Conservation (phyloP, 2,113 vertebrate species). For the Xiphophorus maculatus region DNA sequence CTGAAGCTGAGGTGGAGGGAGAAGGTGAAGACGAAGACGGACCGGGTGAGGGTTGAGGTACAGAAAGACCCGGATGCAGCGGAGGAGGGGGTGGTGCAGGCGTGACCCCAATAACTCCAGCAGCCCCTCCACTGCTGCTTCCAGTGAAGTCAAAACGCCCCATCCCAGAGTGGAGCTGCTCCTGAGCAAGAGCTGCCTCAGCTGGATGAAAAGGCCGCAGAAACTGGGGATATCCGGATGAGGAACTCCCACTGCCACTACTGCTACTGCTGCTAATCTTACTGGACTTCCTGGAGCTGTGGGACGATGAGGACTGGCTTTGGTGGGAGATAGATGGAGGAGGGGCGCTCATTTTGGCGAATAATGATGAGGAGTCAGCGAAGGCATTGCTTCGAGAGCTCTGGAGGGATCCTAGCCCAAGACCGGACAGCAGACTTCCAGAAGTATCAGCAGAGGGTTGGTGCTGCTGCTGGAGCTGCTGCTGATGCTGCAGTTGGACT, state of each 20-base stretch:
- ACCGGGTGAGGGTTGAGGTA: constrained; percentile 79
- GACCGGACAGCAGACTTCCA: constrained; percentile 79
- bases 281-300: constrained; percentile 83
- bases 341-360: constrained; percentile 82
- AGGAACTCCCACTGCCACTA: constrained; percentile 63
- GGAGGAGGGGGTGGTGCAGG: constrained; percentile 79
- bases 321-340: constrained; percentile 80
- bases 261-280: constrained; percentile 78
- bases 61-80: constrained; percentile 79
- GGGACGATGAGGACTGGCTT: constrained; percentile 77
- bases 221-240: constrained; percentile 81
- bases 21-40: constrained; percentile 77
- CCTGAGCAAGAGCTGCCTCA: constrained; percentile 81
- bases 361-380: constrained; percentile 80
- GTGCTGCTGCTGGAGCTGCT: constrained; percentile 83
- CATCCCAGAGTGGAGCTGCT: constrained; percentile 83
- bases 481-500: constrained; percentile 83
- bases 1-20: constrained; percentile 75
- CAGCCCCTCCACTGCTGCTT: constrained; percentile 63
- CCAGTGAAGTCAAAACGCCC: constrained; percentile 82
- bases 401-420: constrained; percentile 79
- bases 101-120: constrained; percentile 77
- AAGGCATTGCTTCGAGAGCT: constrained; percentile 79
- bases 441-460: constrained; percentile 75
- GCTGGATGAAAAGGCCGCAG: constrained; percentile 82